Evolutionary conservation across 2,113 vertebrate genomes (phyloP).

Genomic region (Seriola dumerili): DNA sequence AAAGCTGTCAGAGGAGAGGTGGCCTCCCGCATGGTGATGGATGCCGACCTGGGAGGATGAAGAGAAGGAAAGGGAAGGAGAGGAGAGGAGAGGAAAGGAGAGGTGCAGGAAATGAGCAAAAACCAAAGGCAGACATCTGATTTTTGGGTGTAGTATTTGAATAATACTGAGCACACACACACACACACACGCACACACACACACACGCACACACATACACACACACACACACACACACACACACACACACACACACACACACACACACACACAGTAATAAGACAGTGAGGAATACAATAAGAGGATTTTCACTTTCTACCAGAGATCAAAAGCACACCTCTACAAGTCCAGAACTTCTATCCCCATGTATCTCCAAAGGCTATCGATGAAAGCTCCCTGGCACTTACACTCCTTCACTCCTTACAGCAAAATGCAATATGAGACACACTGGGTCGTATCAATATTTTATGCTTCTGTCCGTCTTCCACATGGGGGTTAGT

Average conservation of each 20-base stretch:
- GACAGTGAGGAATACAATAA: conserved; percentile 43
- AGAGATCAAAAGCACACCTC: conserved; percentile 43
- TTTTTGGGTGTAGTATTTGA: conserved; percentile 19
- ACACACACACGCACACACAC: not conserved
- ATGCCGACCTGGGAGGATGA: conserved; percentile 82
- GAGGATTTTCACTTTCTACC: conserved; percentile 40
- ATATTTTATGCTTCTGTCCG: conserved; percentile 73
- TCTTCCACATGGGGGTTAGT: conserved; percentile 61
- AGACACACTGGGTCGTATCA: conserved; percentile 67
- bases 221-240: not conserved
- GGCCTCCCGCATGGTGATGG: conserved; percentile 85
- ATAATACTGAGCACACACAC: conserved; percentile 30
- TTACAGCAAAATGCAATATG: conserved; percentile 73
- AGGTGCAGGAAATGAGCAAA: conserved; percentile 39
- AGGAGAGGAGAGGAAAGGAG: conserved; percentile 6
- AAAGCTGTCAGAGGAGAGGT: conserved; percentile 86
- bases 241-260: not conserved
- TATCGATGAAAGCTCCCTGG: conserved; percentile 62
- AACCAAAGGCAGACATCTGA: conserved; percentile 28
- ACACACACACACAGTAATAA: conserved; percentile 1
- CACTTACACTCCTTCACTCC: conserved; percentile 54
- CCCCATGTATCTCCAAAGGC: conserved; percentile 48
- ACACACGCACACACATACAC: not conserved
- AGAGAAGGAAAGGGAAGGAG: conserved; percentile 17
- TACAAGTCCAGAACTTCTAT: conserved; percentile 28